Conservation (phyloP, 2,113 vertebrate genomes). For the Benitochromis conjunctus region DNA sequence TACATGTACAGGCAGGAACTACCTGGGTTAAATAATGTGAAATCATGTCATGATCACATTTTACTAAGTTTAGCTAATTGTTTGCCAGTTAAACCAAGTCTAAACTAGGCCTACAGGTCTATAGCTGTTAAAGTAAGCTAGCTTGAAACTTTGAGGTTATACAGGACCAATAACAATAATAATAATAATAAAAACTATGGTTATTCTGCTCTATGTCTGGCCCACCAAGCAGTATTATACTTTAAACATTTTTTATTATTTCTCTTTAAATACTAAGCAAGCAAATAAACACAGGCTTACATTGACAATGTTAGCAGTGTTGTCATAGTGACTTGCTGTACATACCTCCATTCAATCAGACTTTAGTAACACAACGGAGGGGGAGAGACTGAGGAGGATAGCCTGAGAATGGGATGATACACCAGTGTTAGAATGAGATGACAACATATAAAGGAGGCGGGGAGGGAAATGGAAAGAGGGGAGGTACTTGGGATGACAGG, state of each 20-base stretch:
- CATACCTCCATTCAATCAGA: slow-evolving; percentile 60
- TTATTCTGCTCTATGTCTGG: neutral
- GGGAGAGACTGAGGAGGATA: slow-evolving; percentile 53
- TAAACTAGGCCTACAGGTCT: neutral
- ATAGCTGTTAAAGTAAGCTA: neutral
- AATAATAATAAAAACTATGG: neutral
- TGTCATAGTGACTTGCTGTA: slow-evolving; percentile 12
- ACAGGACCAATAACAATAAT: neutral
- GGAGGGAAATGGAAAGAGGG: neutral
- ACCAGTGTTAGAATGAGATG: slow-evolving; percentile 43
- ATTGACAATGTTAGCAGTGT: neutral
- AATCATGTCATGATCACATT: neutral
- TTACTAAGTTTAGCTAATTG: neutral
- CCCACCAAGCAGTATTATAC: neutral
- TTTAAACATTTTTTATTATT: neutral
- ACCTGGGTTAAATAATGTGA: neutral
- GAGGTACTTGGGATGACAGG: neutral
- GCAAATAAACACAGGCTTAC: neutral
- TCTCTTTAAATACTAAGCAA: slow-evolving; percentile 19
- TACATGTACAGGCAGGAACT: neutral
- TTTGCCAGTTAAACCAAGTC: neutral
- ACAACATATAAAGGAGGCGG: neutral
- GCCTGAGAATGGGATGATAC: slow-evolving; percentile 59
- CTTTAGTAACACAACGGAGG: slow-evolving; percentile 67
- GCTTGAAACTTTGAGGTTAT: neutral